These are phyloP conservation scores for Aurelia aurita DNA, from an alignment of 30 jellyfish, hydroid and myxozoan species.

Conservation along the genomic window DNA sequence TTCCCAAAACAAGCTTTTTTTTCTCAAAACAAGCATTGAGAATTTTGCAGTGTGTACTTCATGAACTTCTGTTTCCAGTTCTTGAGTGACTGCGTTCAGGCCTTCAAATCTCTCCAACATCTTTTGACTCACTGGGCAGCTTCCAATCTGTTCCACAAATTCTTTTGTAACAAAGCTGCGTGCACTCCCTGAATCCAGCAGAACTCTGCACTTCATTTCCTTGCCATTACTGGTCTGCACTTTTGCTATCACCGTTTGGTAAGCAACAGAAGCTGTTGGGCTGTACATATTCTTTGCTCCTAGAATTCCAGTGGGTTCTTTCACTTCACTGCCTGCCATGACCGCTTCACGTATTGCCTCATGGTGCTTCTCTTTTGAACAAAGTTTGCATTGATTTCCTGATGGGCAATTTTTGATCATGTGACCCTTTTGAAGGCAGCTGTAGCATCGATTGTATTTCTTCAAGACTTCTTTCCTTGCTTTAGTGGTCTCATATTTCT, in stretches of 20 bases:
- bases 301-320: conserved; percentile 56
- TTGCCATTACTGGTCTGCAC: background rate
- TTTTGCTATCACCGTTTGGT: conserved; percentile 4
- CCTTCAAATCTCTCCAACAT: conserved; percentile 15
- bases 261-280: conserved; percentile 44
- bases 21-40: conserved; percentile 12
- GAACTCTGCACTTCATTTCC: conserved; percentile 40
- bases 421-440: conserved; percentile 41
- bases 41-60: conserved; percentile 12
- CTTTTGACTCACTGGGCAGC: background rate
- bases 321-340: background rate
- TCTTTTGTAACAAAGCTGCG: conserved; percentile 21
- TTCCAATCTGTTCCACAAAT: no score
- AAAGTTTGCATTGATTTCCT: conserved; percentile 12
- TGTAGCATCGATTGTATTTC: conserved; percentile 31
- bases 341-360: conserved; percentile 10
- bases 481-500: background rate
- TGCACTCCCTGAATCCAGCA: conserved; percentile 61
- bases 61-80: conserved; percentile 54
- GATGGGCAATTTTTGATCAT: conserved; percentile 20
- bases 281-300: background rate
- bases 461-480: conserved; percentile 25
- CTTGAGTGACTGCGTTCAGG: conserved; percentile 9
- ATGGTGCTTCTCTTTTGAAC: conserved; percentile 24
- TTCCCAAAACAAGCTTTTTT: no score